Conservation (phyloP, 2,113 vertebrate genomes). For the Nipponia nippon region DNA sequence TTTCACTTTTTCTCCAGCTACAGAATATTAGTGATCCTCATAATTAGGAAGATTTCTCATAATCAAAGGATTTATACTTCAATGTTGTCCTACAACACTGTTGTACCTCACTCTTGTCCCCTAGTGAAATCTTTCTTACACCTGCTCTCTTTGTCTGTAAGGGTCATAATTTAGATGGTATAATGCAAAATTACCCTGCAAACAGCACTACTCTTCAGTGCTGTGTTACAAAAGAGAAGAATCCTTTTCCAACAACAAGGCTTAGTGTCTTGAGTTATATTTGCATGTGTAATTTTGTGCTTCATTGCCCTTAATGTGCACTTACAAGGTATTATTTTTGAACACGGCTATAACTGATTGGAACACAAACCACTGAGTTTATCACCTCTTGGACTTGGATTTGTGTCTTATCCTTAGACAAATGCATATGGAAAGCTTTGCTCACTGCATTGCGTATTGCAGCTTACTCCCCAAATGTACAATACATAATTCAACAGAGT, state of each 20-base stretch:
- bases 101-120: background rate
- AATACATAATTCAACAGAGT: constrained; percentile 43
- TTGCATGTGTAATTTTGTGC: constrained; percentile 69
- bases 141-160: background rate
- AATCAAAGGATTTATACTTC: background rate
- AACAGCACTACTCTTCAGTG: background rate
- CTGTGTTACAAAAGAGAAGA: background rate
- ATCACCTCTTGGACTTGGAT: constrained; percentile 52
- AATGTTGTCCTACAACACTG: background rate
- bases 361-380: constrained; percentile 47
- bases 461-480: constrained; percentile 23
- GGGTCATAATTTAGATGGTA: background rate
- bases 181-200: background rate
- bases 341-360: constrained; percentile 38
- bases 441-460: background rate
- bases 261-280: background rate
- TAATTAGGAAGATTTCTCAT: background rate
- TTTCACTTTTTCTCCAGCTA: background rate
- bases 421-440: constrained; percentile 6
- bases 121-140: background rate
- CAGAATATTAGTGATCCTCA: background rate
- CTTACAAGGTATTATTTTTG: constrained; percentile 49
- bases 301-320: constrained; percentile 62
- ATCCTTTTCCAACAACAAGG: background rate
- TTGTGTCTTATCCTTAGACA: constrained; percentile 34